Evolutionary conservation across 1,140 invertebrate species (phyloP).

Genomic region (Cylas formicarius): DNA sequence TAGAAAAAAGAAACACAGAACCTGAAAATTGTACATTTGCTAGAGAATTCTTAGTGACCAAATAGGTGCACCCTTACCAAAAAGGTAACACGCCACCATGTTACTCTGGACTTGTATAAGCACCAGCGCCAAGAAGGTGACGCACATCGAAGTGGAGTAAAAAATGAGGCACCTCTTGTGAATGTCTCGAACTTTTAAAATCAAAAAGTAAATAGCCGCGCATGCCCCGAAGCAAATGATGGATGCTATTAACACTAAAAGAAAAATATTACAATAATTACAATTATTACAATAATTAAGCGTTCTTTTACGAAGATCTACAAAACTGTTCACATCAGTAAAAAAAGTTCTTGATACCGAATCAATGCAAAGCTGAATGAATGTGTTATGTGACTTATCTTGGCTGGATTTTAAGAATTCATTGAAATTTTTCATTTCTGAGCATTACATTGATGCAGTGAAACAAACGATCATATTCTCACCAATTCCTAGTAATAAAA

Average conservation of each 20-base stretch:
- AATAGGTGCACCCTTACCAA: conserved; percentile 19
- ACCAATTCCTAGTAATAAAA: no score
- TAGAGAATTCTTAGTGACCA: not conserved
- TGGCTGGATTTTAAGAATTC: not conserved
- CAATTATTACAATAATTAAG: not conserved
- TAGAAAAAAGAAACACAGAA: conserved; percentile 24
- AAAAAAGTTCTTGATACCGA: not conserved
- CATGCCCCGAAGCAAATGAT: conserved; percentile 22
- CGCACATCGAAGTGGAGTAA: conserved; percentile 22
- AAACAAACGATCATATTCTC: no score
- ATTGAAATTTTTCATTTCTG: not conserved
- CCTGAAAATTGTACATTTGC: conserved; percentile 20
- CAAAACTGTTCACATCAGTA: not conserved
- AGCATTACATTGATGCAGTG: no score
- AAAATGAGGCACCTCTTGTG: conserved; percentile 24
- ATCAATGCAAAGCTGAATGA: not conserved
- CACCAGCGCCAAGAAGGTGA: conserved; percentile 21
- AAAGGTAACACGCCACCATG: conserved; percentile 13
- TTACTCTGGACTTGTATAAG: conserved; percentile 18
- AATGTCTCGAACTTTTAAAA: conserved; percentile 19
- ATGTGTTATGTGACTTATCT: not conserved
- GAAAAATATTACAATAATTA: conserved; percentile 8
- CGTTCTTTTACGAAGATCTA: not conserved
- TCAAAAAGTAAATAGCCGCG: conserved; percentile 17
- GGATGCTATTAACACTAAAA: conserved; percentile 24